These are phyloP conservation scores for Zygogramma bicolorata DNA, from an alignment of 2,888 invertebrate genomes.

Conservation along the genomic window DNA sequence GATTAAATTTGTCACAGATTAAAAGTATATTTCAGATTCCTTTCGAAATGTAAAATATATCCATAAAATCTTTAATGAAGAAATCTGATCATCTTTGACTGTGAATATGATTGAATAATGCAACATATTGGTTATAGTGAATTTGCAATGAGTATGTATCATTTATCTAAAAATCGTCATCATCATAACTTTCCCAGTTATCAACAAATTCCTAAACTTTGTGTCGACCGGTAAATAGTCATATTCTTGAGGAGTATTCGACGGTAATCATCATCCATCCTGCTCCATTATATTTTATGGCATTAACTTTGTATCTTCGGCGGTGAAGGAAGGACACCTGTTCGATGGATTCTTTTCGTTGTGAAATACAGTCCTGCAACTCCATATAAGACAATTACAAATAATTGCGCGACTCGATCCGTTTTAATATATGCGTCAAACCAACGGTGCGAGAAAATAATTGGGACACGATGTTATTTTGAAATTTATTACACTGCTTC, in stretches of 20 bases:
- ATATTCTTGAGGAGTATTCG: background rate
- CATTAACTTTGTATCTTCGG: constrained; percentile 2
- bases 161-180: too few relatives aligned
- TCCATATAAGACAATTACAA: constrained; percentile 54
- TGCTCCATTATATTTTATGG: background rate
- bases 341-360: background rate
- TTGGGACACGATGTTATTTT: constrained; percentile 66
- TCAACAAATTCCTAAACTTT: background rate
- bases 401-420: constrained; percentile 61
- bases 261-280: background rate
- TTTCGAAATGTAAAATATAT: too few relatives aligned
- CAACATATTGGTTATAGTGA: too few relatives aligned
- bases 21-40: too few relatives aligned
- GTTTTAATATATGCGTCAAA: constrained; percentile 65
- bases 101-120: too few relatives aligned
- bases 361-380: constrained; percentile 39
- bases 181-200: too few relatives aligned
- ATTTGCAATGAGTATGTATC: too few relatives aligned
- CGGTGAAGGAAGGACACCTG: constrained; percentile 23
- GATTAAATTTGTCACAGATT: too few relatives aligned
- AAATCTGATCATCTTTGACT: too few relatives aligned
- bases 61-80: too few relatives aligned
- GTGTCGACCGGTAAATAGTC: background rate
- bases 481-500: constrained; percentile 62
- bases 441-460: constrained; percentile 67